Percentiles rank a stretch among this genome's conserved stretches.
Evolutionary conservation across 2,797 vertebrate genomes (phyloP).

Genomic region (Phyllotis vaccarum): DNA sequence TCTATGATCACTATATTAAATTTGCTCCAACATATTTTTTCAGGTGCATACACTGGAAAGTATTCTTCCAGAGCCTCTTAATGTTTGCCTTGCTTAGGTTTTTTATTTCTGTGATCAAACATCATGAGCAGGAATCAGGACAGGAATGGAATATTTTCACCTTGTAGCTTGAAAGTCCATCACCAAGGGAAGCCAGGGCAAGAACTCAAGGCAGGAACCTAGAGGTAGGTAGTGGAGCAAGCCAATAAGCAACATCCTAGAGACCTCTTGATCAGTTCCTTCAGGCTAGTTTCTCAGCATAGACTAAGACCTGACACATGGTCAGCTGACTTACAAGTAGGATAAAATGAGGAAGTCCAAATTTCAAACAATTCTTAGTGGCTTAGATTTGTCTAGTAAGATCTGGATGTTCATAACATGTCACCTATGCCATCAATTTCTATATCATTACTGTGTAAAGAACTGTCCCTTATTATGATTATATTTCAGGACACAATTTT

Average conservation of each 20-base stretch:
- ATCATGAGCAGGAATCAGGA: not conserved
- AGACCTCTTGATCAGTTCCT: not conserved
- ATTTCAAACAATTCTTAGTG: not conserved
- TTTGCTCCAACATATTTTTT: not conserved
- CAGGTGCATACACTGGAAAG: not conserved
- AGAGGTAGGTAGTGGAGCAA: not conserved
- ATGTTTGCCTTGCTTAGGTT: not conserved
- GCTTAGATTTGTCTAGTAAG: not conserved
- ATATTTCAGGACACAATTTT: constrained; percentile 43
- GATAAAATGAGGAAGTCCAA: constrained; percentile 9
- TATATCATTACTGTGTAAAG: not conserved
- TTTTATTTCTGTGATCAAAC: not conserved
- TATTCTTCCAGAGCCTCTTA: not conserved
- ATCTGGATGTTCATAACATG: not conserved
- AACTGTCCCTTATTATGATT: not conserved
- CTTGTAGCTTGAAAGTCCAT: not conserved
- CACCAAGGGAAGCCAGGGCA: not conserved
- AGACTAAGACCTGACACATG: not conserved
- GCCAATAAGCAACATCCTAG: not conserved
- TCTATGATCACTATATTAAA: not conserved
- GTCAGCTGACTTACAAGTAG: not conserved
- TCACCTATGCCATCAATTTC: not conserved
- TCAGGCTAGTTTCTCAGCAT: not conserved
- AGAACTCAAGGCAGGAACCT: not conserved
- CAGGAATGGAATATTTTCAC: not conserved